phyloP scores from a whole-genome alignment of 1,140 invertebrate genomes.

The Pogonus chalceus region DNA sequence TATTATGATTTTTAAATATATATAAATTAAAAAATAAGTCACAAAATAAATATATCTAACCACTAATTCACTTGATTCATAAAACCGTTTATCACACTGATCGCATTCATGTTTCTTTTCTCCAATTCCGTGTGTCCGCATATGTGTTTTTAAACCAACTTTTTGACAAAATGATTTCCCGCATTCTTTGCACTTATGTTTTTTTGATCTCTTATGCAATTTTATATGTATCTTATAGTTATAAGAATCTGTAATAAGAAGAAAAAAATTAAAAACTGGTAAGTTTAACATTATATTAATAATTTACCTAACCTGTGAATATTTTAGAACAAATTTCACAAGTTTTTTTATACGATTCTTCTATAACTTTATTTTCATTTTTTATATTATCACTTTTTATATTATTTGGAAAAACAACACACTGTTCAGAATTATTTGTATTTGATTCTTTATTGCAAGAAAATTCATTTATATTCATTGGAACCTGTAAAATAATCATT shows the following conservation, averaged over 20 bases:
- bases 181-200: background rate
- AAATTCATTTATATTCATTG: too few species aligned
- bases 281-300: too few species aligned
- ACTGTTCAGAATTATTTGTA: too few species aligned
- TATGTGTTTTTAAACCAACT: constrained; percentile 7
- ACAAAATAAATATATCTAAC: constrained; percentile 10
- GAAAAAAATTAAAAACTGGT: too few species aligned
- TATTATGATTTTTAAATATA: background rate
- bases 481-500: too few species aligned
- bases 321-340: too few species aligned
- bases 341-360: too few species aligned
- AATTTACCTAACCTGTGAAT: too few species aligned
- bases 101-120: constrained; percentile 11
- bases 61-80: constrained; percentile 16
- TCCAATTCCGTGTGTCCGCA: constrained; percentile 9
- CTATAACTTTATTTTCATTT: too few species aligned
- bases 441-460: too few species aligned
- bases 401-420: too few species aligned
- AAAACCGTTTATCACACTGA: constrained; percentile 16
- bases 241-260: background rate
- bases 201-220: background rate
- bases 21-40: background rate
- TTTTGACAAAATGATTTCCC: background rate
- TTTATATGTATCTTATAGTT: background rate
- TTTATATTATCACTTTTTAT: too few species aligned